Conservation (phyloP, 2,888 invertebrate genomes). For the Tenthredo distinguenda region DNA sequence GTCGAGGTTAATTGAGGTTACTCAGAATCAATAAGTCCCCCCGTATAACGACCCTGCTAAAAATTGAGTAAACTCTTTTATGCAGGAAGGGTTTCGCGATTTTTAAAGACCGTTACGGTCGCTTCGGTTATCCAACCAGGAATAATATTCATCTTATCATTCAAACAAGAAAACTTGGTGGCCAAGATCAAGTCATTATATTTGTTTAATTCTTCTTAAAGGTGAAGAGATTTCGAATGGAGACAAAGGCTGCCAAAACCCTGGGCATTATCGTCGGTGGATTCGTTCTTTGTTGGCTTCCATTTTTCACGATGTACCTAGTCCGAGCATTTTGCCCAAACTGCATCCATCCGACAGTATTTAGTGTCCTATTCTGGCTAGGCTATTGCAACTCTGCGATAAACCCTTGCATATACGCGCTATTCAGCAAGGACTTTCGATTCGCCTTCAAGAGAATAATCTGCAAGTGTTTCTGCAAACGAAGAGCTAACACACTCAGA, state of each 20-base stretch:
- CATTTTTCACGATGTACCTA: slow-evolving; percentile 97
- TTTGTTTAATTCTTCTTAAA: slow-evolving; percentile 53
- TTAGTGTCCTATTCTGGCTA: slow-evolving; percentile 97
- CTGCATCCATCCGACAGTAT: slow-evolving; percentile 91
- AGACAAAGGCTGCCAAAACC: slow-evolving; percentile 98
- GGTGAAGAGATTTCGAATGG: slow-evolving; percentile 95
- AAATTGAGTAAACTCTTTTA: neutral
- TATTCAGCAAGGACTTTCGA: slow-evolving; percentile 96
- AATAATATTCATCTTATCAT: neutral
- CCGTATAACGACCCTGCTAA: slow-evolving; percentile 29
- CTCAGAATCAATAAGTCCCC: slow-evolving; percentile 23
- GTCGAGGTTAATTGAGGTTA: slow-evolving; percentile 30
- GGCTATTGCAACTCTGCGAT: slow-evolving; percentile 98
- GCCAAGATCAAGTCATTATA: neutral
- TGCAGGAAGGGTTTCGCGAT: neutral
- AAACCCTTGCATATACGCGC: slow-evolving; percentile 96
- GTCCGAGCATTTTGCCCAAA: slow-evolving; percentile 92
- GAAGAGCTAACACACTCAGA: slow-evolving; percentile 75
- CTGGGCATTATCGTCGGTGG: slow-evolving; percentile 98
- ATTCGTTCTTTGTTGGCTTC: slow-evolving; percentile 98
- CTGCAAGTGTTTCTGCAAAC: slow-evolving; percentile 89
- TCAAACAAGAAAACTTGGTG: neutral
- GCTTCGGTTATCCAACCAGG: neutral
- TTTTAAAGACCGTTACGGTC: neutral
- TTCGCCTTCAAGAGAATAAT: slow-evolving; percentile 96